Conservation (phyloP, 2,888 invertebrate genomes). For the Trichacis sp. region DNA sequence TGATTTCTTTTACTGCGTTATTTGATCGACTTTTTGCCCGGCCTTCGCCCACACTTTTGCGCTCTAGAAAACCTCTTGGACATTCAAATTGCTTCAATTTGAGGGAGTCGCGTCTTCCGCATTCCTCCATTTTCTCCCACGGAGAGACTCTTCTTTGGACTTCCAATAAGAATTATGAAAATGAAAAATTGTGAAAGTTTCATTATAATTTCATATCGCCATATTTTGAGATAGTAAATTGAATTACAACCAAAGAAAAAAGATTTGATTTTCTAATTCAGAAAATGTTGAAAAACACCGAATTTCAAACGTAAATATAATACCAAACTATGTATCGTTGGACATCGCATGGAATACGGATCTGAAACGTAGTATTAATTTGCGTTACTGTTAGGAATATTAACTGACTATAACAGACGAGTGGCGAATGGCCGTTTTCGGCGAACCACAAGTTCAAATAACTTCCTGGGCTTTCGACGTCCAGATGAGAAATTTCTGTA, state of each 20-base stretch:
- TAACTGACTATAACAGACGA: conserved; percentile 33
- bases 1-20: background rate
- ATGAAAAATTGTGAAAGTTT: too few relatives aligned
- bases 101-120: too few relatives aligned
- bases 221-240: too few relatives aligned
- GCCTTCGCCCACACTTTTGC: background rate
- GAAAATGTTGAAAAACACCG: too few relatives aligned
- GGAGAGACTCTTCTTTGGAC: too few relatives aligned
- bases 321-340: background rate
- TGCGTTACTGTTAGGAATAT: conserved; percentile 34
- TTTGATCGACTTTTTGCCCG: background rate
- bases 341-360: conserved; percentile 9
- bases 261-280: too few relatives aligned
- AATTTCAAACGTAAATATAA: too few relatives aligned
- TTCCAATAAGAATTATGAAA: too few relatives aligned
- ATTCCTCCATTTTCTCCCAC: too few relatives aligned
- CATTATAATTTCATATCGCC: too few relatives aligned
- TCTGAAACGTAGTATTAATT: conserved; percentile 47
- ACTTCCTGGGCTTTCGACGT: conserved; percentile 56
- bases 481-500: conserved; percentile 55
- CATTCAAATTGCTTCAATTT: too few relatives aligned
- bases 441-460: conserved; percentile 58
- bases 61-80: background rate
- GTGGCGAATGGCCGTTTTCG: conserved; percentile 29
- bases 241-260: too few relatives aligned